Evolutionary conservation across 1,140 invertebrate genomes (phyloP), one percentile per base, ranked within the genome.

Genomic region (Phocides pigmalion): DNA sequence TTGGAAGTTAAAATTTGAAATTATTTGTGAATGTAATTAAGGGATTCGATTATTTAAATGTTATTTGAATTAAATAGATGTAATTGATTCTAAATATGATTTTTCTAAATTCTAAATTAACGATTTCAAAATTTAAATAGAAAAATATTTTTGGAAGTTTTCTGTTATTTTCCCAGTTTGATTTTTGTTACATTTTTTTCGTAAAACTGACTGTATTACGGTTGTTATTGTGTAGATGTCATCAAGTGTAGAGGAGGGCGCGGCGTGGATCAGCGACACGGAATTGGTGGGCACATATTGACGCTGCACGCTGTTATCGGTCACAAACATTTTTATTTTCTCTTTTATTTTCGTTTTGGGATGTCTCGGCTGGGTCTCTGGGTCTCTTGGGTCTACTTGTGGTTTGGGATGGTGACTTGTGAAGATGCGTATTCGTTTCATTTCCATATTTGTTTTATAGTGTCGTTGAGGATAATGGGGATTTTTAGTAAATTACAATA

Each of bases 221-320:
- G 14, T 22, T 20, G 14, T 62, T 61, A 28, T 70, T 72, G 19
- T 46, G 12, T 81, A 92, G 89, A 91, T 91, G 82, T 88, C 87
- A 6, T 92, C 91, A 39, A 92, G 90, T 66, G 64, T 91, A 64
- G 89, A 92, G 80, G 86, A 86, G 12, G 79, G 75, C 22, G 81
- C 85, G 15, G 84, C 89, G 50, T 91, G 91, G 89, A 87, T 84
- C 79, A 91, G 87, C 79, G 89, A 92, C 79, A 89, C 86, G 50
- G 90, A 92, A 82, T 65, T 91, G 88, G 88, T 90, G 81, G 72
- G 87, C 79, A 88, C 72, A 66, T 80, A 81, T 79, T 81, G 75
- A 86, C 46, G 50, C 72, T 75, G 74, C 79, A 81, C 80, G 70
- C 61, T 51, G 61, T 51, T 79, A 79, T 68, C 51, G 82, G 74